Evolutionary conservation across 2,113 vertebrate genomes (phyloP), one percentile per base, ranked within the genome.

Genomic region (Cryptoleucopteryx plumbea): DNA sequence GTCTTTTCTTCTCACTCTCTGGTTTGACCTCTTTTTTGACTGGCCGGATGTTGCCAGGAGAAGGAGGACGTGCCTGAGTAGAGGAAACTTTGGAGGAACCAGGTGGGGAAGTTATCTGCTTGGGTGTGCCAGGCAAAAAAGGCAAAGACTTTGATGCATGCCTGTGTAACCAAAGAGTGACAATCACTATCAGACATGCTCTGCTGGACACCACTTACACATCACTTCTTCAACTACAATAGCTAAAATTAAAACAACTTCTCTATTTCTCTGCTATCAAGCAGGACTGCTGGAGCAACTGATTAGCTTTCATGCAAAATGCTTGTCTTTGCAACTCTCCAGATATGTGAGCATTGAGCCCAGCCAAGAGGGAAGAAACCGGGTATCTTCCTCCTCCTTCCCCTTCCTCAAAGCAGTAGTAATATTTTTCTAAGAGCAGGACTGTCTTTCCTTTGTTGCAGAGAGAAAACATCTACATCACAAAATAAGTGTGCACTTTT

Each of bases 21-120:
- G 82, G 97, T 68, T 98, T 98, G 15, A 95, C 92, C 50, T 98
- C 97, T 93, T 95, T 96, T 98, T 98, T 99, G 88, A 95, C 52
- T 31, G 99, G 99, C 43, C 99, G 98, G 78, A 99, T 97, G 95
- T 99, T 99, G 95, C 99, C 99, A 17, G 99, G 98, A 47, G 98
- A 98, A 21, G 98, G 97, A 91, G 98, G 98, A 36, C 97, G 96
- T 53, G 70, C 93, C 94, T 98, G 95, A 93, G 95, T 42, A n/a
- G 68, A 82, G 61, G 95, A 82, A 91, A 94, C 53, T 98, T 98
- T 98, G 98, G 94, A 97, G 40, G 97, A 95, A 53, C 93, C 86
- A 27, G 96, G 97, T 9, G 98, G 97, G 90, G 98, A 98, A 65
- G 98, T 98, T 10, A 98, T 55, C 31, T 98, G 98, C 97, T 98